Evolutionary conservation across 2,797 vertebrate genomes (phyloP).

Genomic region (Brachymystax lenok): DNA sequence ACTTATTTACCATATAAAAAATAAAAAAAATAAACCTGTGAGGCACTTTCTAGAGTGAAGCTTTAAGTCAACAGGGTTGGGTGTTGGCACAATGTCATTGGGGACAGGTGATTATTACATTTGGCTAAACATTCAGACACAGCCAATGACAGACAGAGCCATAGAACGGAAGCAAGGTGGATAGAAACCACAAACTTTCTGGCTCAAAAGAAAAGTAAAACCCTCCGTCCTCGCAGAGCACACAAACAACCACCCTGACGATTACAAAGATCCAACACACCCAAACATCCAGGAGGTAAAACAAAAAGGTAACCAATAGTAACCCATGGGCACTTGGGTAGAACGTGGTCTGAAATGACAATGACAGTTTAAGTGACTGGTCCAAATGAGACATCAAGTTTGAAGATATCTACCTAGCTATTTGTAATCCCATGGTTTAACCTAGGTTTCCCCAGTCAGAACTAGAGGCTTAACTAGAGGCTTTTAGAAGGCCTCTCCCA

Average conservation of each 20-base stretch:
- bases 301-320: constrained; percentile 42
- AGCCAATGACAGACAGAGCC: constrained; percentile 12
- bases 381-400: background rate
- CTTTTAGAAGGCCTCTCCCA: constrained; percentile 29
- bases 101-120: constrained; percentile 25
- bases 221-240: background rate
- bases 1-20: constrained; percentile 8
- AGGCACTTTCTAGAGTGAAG: constrained; percentile 60
- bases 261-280: constrained; percentile 18
- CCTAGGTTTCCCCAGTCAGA: background rate
- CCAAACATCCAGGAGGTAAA: constrained; percentile 18
- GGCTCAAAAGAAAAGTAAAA: constrained; percentile 18
- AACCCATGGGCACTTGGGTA: constrained; percentile 51
- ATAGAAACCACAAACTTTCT: constrained; percentile 18
- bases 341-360: constrained; percentile 47
- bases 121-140: constrained; percentile 23
- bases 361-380: constrained; percentile 1
- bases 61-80: constrained; percentile 23
- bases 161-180: constrained; percentile 20
- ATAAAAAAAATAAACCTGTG: constrained; percentile 28
- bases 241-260: constrained; percentile 12
- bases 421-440: background rate
- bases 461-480: constrained; percentile 5
- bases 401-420: background rate
- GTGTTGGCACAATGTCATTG: constrained; percentile 59